Conservation (phyloP, 2,797 vertebrate species). For the Cynodonichthys magdalenae region DNA sequence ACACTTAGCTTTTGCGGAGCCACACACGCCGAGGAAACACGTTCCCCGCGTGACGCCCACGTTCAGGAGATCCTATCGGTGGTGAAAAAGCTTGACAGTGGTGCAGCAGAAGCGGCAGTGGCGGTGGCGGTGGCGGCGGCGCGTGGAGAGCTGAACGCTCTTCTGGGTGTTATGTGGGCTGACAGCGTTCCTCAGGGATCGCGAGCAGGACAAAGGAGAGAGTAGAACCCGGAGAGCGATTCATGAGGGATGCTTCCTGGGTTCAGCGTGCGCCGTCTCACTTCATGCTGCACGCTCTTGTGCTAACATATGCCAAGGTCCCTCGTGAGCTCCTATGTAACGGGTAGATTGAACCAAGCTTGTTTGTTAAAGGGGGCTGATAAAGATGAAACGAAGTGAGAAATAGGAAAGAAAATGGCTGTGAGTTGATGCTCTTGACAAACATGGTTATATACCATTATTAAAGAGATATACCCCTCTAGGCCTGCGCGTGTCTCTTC, state of each 20-base stretch:
- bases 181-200: slow-evolving; percentile 70
- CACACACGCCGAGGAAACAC: slow-evolving; percentile 45
- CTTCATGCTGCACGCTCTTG: slow-evolving; percentile 38
- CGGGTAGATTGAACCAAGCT: slow-evolving; percentile 42
- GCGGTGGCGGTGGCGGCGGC: too few species aligned
- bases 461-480: slow-evolving; percentile 27
- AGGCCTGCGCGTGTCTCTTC: slow-evolving; percentile 31
- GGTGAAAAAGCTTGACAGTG: slow-evolving; percentile 58
- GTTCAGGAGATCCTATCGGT: slow-evolving; percentile 67
- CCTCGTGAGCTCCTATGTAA: slow-evolving; percentile 45
- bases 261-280: slow-evolving; percentile 28
- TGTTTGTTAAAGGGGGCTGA: slow-evolving; percentile 45
- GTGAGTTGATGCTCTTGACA: slow-evolving; percentile 16
- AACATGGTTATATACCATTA: slow-evolving; percentile 24
- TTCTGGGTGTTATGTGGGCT: slow-evolving; percentile 71
- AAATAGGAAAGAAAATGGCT: not conserved
- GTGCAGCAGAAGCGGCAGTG: slow-evolving; percentile 25
- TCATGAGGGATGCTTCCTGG: slow-evolving; percentile 58
- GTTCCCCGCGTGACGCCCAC: slow-evolving; percentile 47
- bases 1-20: slow-evolving; percentile 56
- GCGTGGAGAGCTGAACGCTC: slow-evolving; percentile 51
- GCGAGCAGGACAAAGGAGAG: slow-evolving; percentile 34
- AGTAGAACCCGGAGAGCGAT: slow-evolving; percentile 43
- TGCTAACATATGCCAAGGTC: slow-evolving; percentile 43
- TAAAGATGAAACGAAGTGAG: slow-evolving; percentile 18